Evolutionary conservation across 2,888 invertebrate genomes (phyloP).

Genomic region (Erannis defoliaria): DNA sequence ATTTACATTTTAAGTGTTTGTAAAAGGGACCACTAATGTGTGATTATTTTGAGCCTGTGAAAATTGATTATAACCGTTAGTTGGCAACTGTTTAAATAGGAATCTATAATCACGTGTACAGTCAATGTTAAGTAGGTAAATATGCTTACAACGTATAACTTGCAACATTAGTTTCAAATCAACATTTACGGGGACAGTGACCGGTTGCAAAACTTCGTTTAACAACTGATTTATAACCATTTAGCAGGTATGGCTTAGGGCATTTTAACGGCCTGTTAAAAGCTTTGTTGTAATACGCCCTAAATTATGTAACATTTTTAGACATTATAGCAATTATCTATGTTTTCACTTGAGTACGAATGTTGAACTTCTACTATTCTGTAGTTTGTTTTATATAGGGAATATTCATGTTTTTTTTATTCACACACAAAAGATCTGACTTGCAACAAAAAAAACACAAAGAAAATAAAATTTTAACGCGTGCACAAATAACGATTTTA

Average conservation of each 20-base stretch:
- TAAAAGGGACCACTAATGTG: no score
- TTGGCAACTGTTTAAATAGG: constrained; percentile 11
- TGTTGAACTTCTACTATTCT: neutral
- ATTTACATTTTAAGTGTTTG: no score
- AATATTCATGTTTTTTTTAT: no score
- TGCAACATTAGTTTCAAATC: constrained; percentile 16
- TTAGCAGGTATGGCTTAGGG: constrained; percentile 20
- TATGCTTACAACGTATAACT: neutral
- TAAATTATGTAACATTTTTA: constrained; percentile 12
- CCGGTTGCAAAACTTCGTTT: constrained; percentile 16
- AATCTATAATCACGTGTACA: constrained; percentile 9
- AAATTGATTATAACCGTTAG: neutral
- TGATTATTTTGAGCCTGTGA: no score
- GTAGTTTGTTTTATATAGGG: no score
- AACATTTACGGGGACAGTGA: constrained; percentile 16
- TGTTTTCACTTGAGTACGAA: neutral
- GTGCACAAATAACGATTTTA: no score
- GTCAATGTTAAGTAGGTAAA: constrained; percentile 16
- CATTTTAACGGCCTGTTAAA: constrained; percentile 17
- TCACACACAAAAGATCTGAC: no score
- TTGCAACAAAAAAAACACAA: no score
- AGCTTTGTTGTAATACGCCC: constrained; percentile 15
- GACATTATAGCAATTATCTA: neutral
- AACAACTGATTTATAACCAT: constrained; percentile 16
- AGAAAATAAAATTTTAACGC: no score